Evolutionary conservation across 2,797 vertebrate species (phyloP), one percentile per base, ranked within the genome.

Genomic region (Myotis pilosus): DNA sequence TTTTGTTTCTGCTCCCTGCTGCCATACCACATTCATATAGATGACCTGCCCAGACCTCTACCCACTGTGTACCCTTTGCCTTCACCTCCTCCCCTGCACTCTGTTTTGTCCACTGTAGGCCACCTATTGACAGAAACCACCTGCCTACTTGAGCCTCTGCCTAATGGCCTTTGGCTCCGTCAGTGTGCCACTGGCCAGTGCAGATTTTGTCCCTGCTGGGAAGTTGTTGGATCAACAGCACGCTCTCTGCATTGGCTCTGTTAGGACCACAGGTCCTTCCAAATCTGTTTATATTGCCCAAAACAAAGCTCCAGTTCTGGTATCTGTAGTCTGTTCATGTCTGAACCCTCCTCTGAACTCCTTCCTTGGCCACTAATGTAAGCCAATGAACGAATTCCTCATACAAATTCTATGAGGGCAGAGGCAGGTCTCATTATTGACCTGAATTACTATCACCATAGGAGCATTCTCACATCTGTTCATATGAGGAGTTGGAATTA

Each of bases 131-230:
- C 72, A 75, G 68, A 85, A 92, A 55, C 60, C 82, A 95, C 92
- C 90, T 95, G 90, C 85, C 90, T 88, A 89, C 28, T 86, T 93
- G 96, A 96, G 79, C 33, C 47, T 89, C 57, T 86, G 92, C 94
- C 90, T 92, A 94, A 88, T 90, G 85, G 69, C 60, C 55, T 0
- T 71, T 96, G 94, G 95, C 93, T 91, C 5, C 22, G 68, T 90
- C 72, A 69, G 5, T 33, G 22, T 76, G 25, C 60, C n/a, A 86
- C 81, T 76, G 78, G 96, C 82, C 82, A 86, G 69, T 72, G 78
- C 85, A 94, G 87, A 86, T 83, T 92, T 92, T 87, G 53, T 95
- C 49, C 64, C 85, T 89, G 75, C 28, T 53, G 66, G 84, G 83
- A 69, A 79, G 81, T 79, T 64, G 57, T 7, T 80, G 80, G 44